phyloP scores from a whole-genome alignment of 2,797 vertebrate species.

The Phalloptychus januarius region DNA sequence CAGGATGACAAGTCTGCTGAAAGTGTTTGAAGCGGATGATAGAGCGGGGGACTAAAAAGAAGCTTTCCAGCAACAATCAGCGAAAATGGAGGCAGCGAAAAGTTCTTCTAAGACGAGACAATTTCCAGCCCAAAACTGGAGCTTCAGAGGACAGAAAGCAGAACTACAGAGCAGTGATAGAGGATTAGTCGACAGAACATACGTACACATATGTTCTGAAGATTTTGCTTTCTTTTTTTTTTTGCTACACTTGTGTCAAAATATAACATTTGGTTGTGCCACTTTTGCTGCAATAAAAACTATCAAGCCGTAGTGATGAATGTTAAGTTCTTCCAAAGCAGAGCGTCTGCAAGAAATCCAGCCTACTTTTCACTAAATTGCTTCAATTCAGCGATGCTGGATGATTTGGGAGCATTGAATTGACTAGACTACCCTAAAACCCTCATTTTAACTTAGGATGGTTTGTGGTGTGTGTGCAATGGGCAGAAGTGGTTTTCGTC shows the following conservation, averaged over 20 bases:
- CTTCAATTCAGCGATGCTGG: background rate
- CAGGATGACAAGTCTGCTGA: background rate
- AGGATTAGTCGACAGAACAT: background rate
- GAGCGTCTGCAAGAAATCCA: background rate
- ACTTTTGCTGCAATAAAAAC: background rate
- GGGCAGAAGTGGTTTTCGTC: background rate
- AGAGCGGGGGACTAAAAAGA: background rate
- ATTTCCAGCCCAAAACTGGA: background rate
- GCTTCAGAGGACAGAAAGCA: background rate
- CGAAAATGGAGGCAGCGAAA: background rate
- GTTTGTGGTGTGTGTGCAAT: background rate
- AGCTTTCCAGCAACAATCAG: background rate
- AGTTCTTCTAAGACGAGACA: conserved; percentile 2
- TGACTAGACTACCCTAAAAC: background rate
- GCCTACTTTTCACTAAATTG: background rate
- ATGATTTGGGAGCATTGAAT: background rate
- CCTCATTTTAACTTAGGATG: background rate
- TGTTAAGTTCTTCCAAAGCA: background rate
- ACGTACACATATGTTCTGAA: too few species aligned
- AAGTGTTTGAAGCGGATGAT: background rate
- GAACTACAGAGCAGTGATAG: background rate
- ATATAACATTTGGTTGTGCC: background rate
- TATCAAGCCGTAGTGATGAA: background rate
- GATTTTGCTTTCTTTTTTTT: background rate
- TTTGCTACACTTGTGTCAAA: background rate